These are phyloP conservation scores for Drosophila asahinai DNA, from an alignment of 1,140 invertebrate species.

Conservation along the genomic window DNA sequence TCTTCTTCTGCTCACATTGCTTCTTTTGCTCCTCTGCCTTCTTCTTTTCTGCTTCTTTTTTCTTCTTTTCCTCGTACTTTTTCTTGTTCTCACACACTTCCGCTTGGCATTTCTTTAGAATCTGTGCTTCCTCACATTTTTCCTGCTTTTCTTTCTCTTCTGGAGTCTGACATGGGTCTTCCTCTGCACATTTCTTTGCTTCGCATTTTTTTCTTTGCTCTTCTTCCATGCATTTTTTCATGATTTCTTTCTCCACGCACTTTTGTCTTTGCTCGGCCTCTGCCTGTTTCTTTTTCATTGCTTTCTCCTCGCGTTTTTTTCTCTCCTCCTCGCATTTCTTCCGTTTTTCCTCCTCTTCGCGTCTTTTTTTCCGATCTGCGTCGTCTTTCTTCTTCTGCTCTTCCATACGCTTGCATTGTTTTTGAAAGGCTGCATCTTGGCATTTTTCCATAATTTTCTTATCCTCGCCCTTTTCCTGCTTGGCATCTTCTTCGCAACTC, in stretches of 20 bases:
- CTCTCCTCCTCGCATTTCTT: not conserved
- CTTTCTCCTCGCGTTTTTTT: too few species aligned
- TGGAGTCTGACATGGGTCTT: not conserved
- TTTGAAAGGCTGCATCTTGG: not conserved
- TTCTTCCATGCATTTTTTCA: not conserved
- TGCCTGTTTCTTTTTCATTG: not conserved
- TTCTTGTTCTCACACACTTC: not conserved
- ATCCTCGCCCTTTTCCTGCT: not conserved
- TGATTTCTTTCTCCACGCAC: not conserved
- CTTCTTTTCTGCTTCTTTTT: not conserved
- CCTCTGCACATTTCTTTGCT: not conserved
- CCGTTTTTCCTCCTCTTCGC: not conserved
- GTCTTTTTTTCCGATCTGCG: not conserved
- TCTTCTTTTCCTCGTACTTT: not conserved
- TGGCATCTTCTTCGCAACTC: not conserved
- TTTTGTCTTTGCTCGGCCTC: not conserved
- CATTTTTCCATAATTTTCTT: slow-evolving; percentile 5
- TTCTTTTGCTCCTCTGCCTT: not conserved
- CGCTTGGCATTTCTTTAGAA: not conserved
- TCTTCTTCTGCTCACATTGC: too few species aligned
- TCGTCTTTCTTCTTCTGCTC: not conserved
- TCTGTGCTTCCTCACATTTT: not conserved
- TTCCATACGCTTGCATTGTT: not conserved
- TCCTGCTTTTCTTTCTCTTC: slow-evolving; percentile 4
- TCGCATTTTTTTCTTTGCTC: not conserved